Conservation (phyloP, 1,140 invertebrate genomes). For the Drosophila navojoa region DNA sequence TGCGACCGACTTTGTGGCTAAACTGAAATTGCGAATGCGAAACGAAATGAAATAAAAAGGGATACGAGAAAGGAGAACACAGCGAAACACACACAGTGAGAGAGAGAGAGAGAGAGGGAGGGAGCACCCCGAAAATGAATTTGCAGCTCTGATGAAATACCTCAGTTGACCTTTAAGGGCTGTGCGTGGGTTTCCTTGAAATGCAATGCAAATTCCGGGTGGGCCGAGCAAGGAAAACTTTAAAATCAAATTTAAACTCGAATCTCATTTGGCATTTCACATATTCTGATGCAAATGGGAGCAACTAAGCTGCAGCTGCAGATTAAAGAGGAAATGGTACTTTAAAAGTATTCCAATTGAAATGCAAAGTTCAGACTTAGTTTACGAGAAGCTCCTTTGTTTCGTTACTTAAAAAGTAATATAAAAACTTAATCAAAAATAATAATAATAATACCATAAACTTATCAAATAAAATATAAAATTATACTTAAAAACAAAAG, state of each 20-base stretch:
- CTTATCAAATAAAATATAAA: constrained; percentile 8
- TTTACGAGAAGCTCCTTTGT: too few relatives aligned
- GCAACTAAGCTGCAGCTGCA: too few relatives aligned
- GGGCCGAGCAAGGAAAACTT: background rate
- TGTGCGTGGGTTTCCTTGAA: background rate
- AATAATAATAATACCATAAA: background rate
- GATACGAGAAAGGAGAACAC: background rate
- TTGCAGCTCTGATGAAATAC: constrained; percentile 13
- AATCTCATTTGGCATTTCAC: too few relatives aligned
- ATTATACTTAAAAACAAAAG: constrained; percentile 21
- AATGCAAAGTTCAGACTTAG: background rate
- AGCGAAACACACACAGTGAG: too few relatives aligned
- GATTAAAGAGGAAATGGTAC: too few relatives aligned
- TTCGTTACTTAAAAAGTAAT: background rate
- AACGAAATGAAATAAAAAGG: constrained; percentile 18
- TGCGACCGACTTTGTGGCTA: constrained; percentile 9
- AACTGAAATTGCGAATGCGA: constrained; percentile 4
- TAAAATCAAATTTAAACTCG: background rate
- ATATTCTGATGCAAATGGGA: too few relatives aligned
- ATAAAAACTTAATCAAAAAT: background rate
- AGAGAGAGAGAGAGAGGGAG: background rate
- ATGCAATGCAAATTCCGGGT: constrained; percentile 5
- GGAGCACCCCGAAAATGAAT: background rate
- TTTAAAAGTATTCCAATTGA: background rate
- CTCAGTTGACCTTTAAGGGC: constrained; percentile 22